phyloP scores from a whole-genome alignment of 2,888 invertebrate genomes.

The Pammene fasciana region DNA sequence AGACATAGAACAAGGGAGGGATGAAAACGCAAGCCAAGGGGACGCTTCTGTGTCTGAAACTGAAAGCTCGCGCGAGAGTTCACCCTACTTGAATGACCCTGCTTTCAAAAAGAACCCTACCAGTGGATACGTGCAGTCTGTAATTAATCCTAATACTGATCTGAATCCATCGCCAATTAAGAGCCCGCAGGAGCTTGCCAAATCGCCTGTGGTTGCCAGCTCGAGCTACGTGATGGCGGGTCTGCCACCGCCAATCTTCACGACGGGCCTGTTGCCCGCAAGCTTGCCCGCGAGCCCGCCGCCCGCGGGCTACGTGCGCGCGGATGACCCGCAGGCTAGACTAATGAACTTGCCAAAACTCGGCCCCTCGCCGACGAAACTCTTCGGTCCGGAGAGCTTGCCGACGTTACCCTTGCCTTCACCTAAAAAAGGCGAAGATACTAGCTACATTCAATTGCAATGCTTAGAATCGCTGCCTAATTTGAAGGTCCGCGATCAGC shows the following conservation, averaged over 20 bases:
- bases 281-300: conserved; percentile 54
- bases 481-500: conserved; percentile 66
- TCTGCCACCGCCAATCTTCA: conserved; percentile 70
- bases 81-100: conserved; percentile 67
- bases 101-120: conserved; percentile 59
- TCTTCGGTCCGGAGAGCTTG: conserved; percentile 74
- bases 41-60: conserved; percentile 62
- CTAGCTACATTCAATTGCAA: conserved; percentile 76
- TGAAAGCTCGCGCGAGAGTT: conserved; percentile 62
- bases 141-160: conserved; percentile 62
- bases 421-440: conserved; percentile 67
- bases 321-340: conserved; percentile 68
- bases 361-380: conserved; percentile 64
- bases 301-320: conserved; percentile 72
- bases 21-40: conserved; percentile 54
- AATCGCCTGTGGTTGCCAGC: conserved; percentile 57
- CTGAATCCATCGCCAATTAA: conserved; percentile 56
- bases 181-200: conserved; percentile 47
- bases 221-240: conserved; percentile 78
- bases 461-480: conserved; percentile 73
- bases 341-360: conserved; percentile 68
- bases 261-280: conserved; percentile 61
- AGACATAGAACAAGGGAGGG: conserved; percentile 63
- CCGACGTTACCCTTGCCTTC: conserved; percentile 76
- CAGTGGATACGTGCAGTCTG: conserved; percentile 47